Evolutionary conservation across 2,888 invertebrate species (phyloP).

Genomic region (Drosophila dives): DNA sequence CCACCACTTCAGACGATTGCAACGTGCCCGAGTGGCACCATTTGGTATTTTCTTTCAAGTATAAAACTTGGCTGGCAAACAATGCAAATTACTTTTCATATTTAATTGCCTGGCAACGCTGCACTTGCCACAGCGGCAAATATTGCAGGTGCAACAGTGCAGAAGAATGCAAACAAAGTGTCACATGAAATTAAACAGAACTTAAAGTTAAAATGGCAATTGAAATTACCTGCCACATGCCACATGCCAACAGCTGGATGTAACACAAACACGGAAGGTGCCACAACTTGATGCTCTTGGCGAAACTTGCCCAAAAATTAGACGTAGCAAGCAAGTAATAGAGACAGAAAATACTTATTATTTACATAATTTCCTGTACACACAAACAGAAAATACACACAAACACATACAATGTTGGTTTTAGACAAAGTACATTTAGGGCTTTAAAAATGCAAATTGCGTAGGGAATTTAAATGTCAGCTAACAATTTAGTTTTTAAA

Average conservation of each 20-base stretch:
- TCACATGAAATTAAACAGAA: conserved; percentile 52
- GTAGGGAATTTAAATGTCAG: conserved; percentile 77
- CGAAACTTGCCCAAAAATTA: conserved; percentile 51
- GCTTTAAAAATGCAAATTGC: conserved; percentile 69
- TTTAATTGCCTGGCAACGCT: conserved; percentile 61
- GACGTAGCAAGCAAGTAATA: conserved; percentile 68
- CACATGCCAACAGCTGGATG: conserved; percentile 47
- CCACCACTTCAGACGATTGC: conserved; percentile 21
- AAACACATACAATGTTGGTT: conserved; percentile 1
- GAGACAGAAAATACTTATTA: conserved; percentile 75
- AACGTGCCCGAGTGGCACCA: conserved; percentile 30
- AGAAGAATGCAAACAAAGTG: conserved; percentile 55
- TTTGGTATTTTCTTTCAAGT: conserved; percentile 10
- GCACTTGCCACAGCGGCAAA: not conserved
- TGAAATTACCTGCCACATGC: conserved; percentile 49
- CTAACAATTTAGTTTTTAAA: conserved; percentile 76
- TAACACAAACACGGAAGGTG: conserved; percentile 62
- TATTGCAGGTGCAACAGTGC: conserved; percentile 29
- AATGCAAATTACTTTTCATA: conserved; percentile 74
- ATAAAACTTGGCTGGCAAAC: conserved; percentile 43
- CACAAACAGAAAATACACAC: conserved; percentile 27
- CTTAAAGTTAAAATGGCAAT: conserved; percentile 52
- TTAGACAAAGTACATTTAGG: conserved; percentile 7
- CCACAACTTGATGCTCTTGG: conserved; percentile 31
- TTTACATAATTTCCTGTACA: conserved; percentile 68